phyloP scores from a whole-genome alignment of 2,113 vertebrate genomes.

The Otolemur garnettii region DNA sequence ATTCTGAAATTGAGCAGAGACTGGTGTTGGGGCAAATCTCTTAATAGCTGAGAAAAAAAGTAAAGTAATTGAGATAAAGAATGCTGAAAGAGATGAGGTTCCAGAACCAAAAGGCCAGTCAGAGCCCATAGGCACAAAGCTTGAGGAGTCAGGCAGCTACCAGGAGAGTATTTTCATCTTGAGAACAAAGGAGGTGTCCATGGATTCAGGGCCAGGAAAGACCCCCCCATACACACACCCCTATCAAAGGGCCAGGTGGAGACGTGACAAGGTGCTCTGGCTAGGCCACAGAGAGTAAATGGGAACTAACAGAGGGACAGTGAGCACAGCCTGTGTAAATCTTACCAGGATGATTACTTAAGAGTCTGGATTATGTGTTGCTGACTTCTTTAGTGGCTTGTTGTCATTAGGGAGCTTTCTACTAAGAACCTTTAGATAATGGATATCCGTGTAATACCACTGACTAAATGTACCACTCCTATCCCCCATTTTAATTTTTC shows the following conservation, averaged over 20 bases:
- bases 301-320: background rate
- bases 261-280: background rate
- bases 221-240: background rate
- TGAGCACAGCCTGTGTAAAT: background rate
- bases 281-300: background rate
- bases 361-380: background rate
- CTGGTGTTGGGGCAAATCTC: constrained; percentile 20
- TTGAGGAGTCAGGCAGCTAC: background rate
- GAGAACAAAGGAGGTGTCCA: background rate
- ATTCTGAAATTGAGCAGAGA: constrained; percentile 12
- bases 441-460: constrained; percentile 20
- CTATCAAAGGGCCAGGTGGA: background rate
- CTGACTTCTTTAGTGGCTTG: background rate
- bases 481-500: constrained; percentile 13
- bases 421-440: constrained; percentile 2
- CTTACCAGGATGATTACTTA: constrained; percentile 24
- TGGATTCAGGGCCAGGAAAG: background rate
- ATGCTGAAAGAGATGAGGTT: constrained; percentile 31
- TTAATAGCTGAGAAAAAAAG: background rate
- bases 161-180: constrained; percentile 18
- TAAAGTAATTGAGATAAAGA: constrained; percentile 26
- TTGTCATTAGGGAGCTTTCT: constrained; percentile 17
- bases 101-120: background rate
- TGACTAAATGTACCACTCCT: background rate
- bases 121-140: background rate